Evolutionary conservation across 2,888 invertebrate species (phyloP), one percentile per base, ranked within the genome.

Genomic region (Nipponacmea schrenckii): DNA sequence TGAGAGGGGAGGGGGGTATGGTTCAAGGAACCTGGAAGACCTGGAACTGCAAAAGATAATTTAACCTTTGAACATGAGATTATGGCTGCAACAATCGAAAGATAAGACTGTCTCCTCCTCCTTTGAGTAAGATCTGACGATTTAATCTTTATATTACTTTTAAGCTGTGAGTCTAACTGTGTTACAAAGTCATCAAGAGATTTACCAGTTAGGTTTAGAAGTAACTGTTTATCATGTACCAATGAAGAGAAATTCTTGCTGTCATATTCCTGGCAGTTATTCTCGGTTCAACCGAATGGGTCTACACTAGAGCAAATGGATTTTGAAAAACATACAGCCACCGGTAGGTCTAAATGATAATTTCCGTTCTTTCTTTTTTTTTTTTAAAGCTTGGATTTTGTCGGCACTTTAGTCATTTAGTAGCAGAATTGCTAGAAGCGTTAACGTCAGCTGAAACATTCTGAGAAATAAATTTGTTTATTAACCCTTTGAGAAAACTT

Each of bases 91-190:
- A 65, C 1, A 27, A 7, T 7, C 0, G 20, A 48, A 17, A 15
- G 12, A 48, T 31, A 14, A 17, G 2, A 5, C n/a, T 17, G 7
- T 68, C n/a, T 26, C 20, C 14, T 15, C 26, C 45, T 12, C 50
- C n/a, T 39, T 50, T 10, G 12, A 63, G 8, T 64, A 31, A 12
- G 17, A 31, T 2, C 65, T 70, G 24, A 31, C n/a, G n/a, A n/a
- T n/a, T 31, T 31, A 2, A 39, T 39, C 39, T 39, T 39, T 10
- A 39, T 8, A 39, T 39, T 39, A 39, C 31, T 45, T 62, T 72
- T 12, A 26, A 77, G 77, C 27, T 74, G 73, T 72, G 62, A 70
- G 14, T 62, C 70, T 45, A 77, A 77, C 68, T 75, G 75, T 67
- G 50, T 62, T 10, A 50, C 48, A 26, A 65, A 48, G 31, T 64